A percentile compares a stretch with the other conserved stretches of the same genome.
These are phyloP conservation scores for Synanceia verrucosa DNA, from an alignment of 2,797 vertebrate genomes.

Conservation along the genomic window DNA sequence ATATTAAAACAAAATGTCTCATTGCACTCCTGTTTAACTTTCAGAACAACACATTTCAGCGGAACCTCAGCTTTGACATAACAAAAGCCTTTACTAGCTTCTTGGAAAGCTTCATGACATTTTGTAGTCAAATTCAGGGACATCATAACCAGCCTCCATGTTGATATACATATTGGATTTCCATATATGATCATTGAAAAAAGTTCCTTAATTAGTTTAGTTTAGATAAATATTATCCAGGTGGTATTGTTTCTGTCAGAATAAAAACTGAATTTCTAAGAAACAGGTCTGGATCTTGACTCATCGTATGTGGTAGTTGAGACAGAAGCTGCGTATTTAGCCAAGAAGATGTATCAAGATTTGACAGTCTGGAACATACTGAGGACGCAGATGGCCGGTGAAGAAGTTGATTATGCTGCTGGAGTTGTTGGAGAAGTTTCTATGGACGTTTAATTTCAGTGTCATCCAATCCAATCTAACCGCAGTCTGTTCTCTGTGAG, in stretches of 20 bases:
- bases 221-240: not conserved
- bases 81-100: not conserved
- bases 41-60: not conserved
- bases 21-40: not conserved
- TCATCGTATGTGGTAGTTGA: not conserved
- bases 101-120: not conserved
- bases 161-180: not conserved
- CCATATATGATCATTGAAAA: not conserved
- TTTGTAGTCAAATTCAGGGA: not conserved
- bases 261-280: not conserved
- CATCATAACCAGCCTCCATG: not conserved
- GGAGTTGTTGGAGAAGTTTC: slow-evolving; percentile 25
- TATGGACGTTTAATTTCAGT: slow-evolving; percentile 13
- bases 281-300: not conserved
- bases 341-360: slow-evolving; percentile 1
- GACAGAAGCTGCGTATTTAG: slow-evolving; percentile 1
- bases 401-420: slow-evolving; percentile 13
- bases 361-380: slow-evolving; percentile 33
- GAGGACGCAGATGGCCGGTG: slow-evolving; percentile 54
- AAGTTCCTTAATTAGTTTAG: not conserved
- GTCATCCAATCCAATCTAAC: not conserved
- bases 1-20: not conserved
- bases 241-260: not conserved
- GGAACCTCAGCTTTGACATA: not conserved
- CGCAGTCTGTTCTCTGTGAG: not conserved